A percentile compares a stretch with the other conserved stretches of the same genome.
phyloP scores from a whole-genome alignment of 2,797 vertebrate species.

The Limosa lapponica region DNA sequence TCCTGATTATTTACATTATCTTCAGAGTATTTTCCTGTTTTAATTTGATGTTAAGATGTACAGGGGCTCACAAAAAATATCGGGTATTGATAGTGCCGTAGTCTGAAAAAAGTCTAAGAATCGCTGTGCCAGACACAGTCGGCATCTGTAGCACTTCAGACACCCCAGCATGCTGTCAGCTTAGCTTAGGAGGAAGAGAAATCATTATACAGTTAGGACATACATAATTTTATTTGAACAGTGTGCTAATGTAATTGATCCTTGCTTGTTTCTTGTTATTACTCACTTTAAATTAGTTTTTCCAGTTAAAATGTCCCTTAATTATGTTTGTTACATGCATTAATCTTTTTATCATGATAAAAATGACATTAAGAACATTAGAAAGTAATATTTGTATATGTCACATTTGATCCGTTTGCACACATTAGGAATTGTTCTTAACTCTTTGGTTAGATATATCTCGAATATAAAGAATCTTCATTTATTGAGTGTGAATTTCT shows the following conservation, averaged over 20 bases:
- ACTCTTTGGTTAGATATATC: conserved; percentile 33
- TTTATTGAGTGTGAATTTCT: conserved; percentile 41
- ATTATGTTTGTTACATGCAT: not conserved
- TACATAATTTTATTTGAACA: conserved; percentile 18
- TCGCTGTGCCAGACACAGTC: not conserved
- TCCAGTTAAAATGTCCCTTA: not conserved
- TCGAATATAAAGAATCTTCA: conserved; percentile 44
- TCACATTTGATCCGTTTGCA: not conserved
- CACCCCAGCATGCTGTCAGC: not conserved
- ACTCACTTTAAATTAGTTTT: not conserved
- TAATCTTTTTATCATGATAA: not conserved
- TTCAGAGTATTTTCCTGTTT: not conserved
- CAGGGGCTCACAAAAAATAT: not conserved
- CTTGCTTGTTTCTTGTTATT: not conserved
- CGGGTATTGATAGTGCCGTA: not conserved
- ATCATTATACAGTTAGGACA: not conserved
- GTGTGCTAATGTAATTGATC: not conserved
- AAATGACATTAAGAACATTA: not conserved
- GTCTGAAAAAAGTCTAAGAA: not conserved
- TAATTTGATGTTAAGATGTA: not conserved
- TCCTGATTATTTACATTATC: not conserved
- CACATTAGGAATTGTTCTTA: not conserved
- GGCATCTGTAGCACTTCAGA: not conserved
- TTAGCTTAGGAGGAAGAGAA: not conserved
- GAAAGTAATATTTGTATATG: not conserved